These are phyloP conservation scores for Polypedilum vanderplanki DNA, from an alignment of 1,140 invertebrate species.

Conservation along the genomic window DNA sequence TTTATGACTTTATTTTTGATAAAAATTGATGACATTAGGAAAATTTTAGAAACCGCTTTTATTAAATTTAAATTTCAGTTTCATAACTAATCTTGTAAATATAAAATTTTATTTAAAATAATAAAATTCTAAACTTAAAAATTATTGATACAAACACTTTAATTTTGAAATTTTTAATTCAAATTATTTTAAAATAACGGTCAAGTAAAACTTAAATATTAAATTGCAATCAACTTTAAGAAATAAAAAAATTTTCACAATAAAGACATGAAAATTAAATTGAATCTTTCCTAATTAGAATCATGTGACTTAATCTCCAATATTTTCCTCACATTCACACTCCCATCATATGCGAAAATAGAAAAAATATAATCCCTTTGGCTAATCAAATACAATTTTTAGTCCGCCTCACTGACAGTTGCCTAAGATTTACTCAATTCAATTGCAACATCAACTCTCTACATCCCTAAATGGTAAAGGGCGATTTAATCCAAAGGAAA, in stretches of 20 bases:
- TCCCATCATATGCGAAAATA: background rate
- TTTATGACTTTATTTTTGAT: too few species aligned
- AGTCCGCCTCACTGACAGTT: background rate
- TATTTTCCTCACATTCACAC: background rate
- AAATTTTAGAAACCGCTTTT: too few species aligned
- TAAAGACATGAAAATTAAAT: background rate
- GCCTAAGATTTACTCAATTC: conserved; percentile 8
- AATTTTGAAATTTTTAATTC: too few species aligned
- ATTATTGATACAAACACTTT: too few species aligned
- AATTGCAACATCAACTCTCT: background rate
- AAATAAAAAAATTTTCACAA: background rate
- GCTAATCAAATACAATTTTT: background rate
- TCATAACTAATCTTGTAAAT: too few species aligned
- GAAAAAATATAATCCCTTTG: background rate
- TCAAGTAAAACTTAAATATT: background rate
- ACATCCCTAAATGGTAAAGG: background rate
- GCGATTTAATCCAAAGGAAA: background rate
- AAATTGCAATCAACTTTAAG: background rate
- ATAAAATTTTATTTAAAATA: too few species aligned
- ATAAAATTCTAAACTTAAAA: too few species aligned
- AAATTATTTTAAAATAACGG: background rate
- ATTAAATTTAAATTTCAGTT: too few species aligned
- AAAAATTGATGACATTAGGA: too few species aligned
- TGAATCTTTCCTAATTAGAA: background rate
- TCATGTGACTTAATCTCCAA: background rate